Evolutionary conservation across 2,888 invertebrate genomes (phyloP).

Genomic region (Chelonus formosanus): DNA sequence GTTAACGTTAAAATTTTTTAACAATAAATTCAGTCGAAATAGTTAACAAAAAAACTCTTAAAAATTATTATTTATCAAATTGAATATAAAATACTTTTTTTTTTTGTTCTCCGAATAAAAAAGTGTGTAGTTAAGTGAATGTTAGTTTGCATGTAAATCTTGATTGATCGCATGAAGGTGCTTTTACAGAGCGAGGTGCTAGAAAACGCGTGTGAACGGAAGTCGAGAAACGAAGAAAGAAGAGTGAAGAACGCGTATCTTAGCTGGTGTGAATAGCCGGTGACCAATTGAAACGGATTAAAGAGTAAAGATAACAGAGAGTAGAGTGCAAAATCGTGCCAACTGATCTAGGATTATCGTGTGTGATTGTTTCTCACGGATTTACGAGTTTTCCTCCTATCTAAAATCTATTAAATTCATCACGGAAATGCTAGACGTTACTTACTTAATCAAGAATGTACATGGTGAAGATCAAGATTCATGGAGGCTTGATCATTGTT

Average conservation of each 20-base stretch:
- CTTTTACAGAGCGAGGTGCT: conserved; percentile 27
- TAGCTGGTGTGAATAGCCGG: conserved; percentile 21
- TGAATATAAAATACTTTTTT: no score
- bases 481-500: background rate
- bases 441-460: conserved; percentile 25
- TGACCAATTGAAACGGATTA: conserved; percentile 20
- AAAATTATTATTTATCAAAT: no score
- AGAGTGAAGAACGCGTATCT: conserved; percentile 7
- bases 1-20: conserved; percentile 18
- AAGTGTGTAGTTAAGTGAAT: background rate
- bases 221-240: conserved; percentile 16
- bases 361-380: conserved; percentile 28
- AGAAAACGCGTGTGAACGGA: conserved; percentile 34
- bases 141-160: conserved; percentile 8
- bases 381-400: conserved; percentile 14
- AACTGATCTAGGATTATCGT: conserved; percentile 19
- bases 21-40: background rate
- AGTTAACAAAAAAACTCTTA: no score
- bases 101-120: no score
- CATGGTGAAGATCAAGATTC: background rate
- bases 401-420: background rate
- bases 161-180: conserved; percentile 24
- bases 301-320: conserved; percentile 18
- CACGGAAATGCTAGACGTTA: conserved; percentile 32
- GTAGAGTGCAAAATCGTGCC: conserved; percentile 28